A percentile compares a stretch with the other conserved stretches of the same genome.
phyloP scores from a whole-genome alignment of 2,888 invertebrate species.

The Eupsilia transversa region DNA sequence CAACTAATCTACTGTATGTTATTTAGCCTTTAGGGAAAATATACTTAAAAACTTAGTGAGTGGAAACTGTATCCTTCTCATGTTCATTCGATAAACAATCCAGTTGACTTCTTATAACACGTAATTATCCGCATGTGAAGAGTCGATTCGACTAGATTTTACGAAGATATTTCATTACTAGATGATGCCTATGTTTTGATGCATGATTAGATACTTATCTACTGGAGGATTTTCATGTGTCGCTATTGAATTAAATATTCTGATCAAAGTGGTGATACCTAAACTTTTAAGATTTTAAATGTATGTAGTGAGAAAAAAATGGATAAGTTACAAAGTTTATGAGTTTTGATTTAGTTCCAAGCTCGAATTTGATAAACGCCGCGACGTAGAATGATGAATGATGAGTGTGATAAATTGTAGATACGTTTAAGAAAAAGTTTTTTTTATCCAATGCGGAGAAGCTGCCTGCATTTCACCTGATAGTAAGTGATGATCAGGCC shows the following conservation, averaged over 20 bases:
- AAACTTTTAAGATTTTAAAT: too few relatives aligned
- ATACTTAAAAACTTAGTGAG: not conserved
- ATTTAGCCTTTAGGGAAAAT: not conserved
- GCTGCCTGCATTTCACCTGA: too few relatives aligned
- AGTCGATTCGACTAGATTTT: not conserved
- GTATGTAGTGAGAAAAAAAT: too few relatives aligned
- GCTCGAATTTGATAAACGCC: too few relatives aligned
- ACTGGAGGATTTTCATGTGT: not conserved
- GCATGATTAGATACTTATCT: not conserved
- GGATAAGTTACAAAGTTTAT: too few relatives aligned
- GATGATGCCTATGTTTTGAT: constrained; percentile 3
- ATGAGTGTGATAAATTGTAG: not conserved
- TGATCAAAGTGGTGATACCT: too few relatives aligned
- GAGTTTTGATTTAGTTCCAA: too few relatives aligned
- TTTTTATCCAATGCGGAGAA: too few relatives aligned
- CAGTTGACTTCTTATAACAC: constrained; percentile 1
- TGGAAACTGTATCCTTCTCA: not conserved
- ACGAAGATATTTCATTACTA: not conserved
- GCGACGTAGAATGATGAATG: not conserved
- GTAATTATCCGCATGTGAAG: constrained; percentile 23
- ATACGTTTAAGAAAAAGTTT: too few relatives aligned
- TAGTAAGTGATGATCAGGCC: too few relatives aligned
- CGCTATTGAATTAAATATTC: not conserved
- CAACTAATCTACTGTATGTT: not conserved
- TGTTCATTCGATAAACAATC: constrained; percentile 8